Percentiles rank a stretch among this genome's conserved stretches.
Evolutionary conservation across 2,113 vertebrate genomes (phyloP).

Genomic region (Platichthys stellatus): DNA sequence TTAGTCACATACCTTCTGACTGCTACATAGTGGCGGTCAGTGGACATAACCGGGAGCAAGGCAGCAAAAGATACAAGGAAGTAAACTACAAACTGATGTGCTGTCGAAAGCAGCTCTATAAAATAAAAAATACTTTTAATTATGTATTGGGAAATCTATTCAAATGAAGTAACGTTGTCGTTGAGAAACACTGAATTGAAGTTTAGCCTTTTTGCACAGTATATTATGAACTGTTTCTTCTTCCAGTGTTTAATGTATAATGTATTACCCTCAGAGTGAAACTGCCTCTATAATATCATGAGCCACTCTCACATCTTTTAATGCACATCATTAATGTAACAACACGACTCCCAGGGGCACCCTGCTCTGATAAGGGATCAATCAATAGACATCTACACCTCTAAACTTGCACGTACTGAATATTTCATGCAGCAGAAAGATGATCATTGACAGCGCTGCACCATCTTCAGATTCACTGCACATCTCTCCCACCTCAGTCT

Average conservation of each 20-base stretch:
- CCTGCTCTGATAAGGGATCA: slow-evolving; percentile 3
- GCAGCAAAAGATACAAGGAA: neutral
- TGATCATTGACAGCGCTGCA: slow-evolving; percentile 19
- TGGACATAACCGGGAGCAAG: neutral
- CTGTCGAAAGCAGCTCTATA: neutral
- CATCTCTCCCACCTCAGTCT: slow-evolving; percentile 33
- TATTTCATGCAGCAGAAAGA: slow-evolving; percentile 14
- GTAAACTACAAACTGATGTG: neutral
- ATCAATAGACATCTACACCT: slow-evolving; percentile 25
- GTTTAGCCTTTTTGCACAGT: no score
- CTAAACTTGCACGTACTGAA: slow-evolving; percentile 19
- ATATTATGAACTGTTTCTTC: neutral
- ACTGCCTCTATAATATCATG: neutral
- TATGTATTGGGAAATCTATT: neutral
- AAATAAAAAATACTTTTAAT: neutral
- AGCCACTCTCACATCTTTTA: slow-evolving; percentile 1
- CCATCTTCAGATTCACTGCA: slow-evolving; percentile 25
- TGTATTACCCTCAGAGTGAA: neutral
- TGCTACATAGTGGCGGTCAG: neutral
- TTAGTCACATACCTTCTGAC: no score
- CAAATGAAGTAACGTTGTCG: no score
- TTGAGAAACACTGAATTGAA: no score
- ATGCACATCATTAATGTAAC: slow-evolving; percentile 18
- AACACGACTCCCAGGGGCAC: neutral
- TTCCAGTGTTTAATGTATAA: neutral